phyloP scores from a whole-genome alignment of 2,888 invertebrate species.

The Mylabris sibirica region DNA sequence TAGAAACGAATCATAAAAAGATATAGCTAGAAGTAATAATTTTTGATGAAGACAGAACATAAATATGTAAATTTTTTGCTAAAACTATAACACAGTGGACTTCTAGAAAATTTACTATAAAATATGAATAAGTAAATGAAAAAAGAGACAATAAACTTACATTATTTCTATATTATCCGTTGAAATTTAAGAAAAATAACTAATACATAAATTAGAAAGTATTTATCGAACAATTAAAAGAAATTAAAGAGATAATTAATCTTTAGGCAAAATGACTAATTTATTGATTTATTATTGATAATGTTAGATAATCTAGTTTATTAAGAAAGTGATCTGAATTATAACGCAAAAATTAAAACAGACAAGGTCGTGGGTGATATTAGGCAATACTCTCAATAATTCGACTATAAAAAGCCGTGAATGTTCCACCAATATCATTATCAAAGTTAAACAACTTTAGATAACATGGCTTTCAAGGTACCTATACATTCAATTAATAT shows the following conservation, averaged over 20 bases:
- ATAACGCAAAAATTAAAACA: conserved; percentile 8
- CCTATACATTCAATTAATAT: background rate
- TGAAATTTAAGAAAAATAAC: no score
- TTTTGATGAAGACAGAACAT: no score
- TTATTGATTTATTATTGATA: background rate
- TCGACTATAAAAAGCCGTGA: conserved; percentile 20
- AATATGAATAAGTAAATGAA: no score
- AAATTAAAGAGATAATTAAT: background rate
- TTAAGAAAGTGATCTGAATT: background rate
- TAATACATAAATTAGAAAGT: background rate
- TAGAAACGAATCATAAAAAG: no score
- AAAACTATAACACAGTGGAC: background rate
- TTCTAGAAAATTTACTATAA: background rate
- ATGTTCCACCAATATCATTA: background rate
- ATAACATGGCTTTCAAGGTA: conserved; percentile 13
- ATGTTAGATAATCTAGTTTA: background rate
- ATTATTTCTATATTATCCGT: no score
- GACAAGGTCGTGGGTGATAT: conserved; percentile 14
- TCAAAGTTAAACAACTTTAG: conserved; percentile 6
- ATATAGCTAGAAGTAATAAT: no score
- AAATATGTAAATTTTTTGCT: conserved; percentile 6
- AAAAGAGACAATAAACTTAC: no score
- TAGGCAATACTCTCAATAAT: conserved; percentile 14
- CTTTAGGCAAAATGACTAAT: background rate
- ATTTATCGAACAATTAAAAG: background rate